phyloP scores from a whole-genome alignment of 35 echinoderm and acorn worm genomes.

The Strongylocentrotus purpuratus region DNA sequence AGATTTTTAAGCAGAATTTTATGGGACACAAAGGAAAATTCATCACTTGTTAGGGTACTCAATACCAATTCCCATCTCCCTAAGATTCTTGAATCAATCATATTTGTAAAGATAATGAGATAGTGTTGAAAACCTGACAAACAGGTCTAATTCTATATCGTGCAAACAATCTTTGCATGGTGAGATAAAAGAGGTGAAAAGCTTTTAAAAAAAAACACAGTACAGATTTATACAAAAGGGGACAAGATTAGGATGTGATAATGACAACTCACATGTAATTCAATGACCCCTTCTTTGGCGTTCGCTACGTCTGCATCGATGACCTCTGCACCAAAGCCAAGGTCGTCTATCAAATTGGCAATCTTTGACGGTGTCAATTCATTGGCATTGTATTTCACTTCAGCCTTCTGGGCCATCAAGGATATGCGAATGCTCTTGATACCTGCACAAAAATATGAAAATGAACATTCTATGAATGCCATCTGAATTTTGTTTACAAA shows the following conservation, averaged over 20 bases:
- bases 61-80: too few species aligned
- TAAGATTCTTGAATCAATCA: too few species aligned
- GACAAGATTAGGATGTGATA: background rate
- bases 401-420: conserved; percentile 97
- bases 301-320: conserved; percentile 55
- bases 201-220: background rate
- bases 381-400: conserved; percentile 81
- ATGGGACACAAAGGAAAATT: too few species aligned
- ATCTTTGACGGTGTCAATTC: conserved; percentile 77
- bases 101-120: too few species aligned
- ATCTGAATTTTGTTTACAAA: background rate
- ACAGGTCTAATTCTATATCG: too few species aligned
- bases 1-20: too few species aligned
- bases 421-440: conserved; percentile 78
- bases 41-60: too few species aligned
- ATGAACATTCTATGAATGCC: background rate
- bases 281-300: conserved; percentile 62
- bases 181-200: background rate
- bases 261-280: conserved; percentile 78
- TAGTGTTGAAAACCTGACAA: too few species aligned
- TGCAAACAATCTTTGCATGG: too few species aligned
- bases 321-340: conserved; percentile 82
- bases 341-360: conserved; percentile 70
- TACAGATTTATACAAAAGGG: background rate
- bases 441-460: conserved; percentile 42